Base-by-base conservation (phyloP, 2,888 invertebrate genomes). In the Nesidiocoris tenuis region DNA sequence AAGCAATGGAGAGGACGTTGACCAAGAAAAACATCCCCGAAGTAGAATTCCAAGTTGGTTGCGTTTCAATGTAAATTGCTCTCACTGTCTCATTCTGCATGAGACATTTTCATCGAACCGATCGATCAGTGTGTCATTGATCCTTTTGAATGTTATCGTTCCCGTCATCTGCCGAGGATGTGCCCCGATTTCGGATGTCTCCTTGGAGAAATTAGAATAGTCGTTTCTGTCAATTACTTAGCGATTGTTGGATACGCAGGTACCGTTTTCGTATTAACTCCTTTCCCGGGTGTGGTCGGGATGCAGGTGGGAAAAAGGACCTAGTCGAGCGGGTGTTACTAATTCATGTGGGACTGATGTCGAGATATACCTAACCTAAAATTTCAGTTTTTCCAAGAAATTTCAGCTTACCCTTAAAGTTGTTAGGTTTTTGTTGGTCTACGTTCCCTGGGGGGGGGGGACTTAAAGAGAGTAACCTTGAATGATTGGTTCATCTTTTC, bases 1-100 rank as follows among this genome's bases (percentile, higher is more conserved):
- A 78, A 77, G 76, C 75, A 67, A 57, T 77, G 67, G 74, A 76
- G 66, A 76, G 54, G 68, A 65, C 75, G 75, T 61, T 75, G 54
- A 54, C 24, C 23, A 68, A 65, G 65, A 74, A 65, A 74, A 74
- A 74, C 65, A 57, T 74, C 72, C 72, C 72, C 54, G 65, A 65
- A 65, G 65, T 74, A 74, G 74, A 74, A 65, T 74, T 56, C 64
- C 74, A 75, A 75, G 75, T 75, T 75, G 68, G 75, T 75, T 75
- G 39, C 55, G 72, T 72, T 72, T 61, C 72, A 72, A 72, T 72
- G 72, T 72, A 72, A n/a, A n/a, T n/a, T 59, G 57, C 61, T 61
- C 72, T 63, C 63, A 61, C 61, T 72, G 61, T 72, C 24, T 24
- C 54, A 64, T 63, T 64, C 74, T 55, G 74, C 74, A 74, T 74